phyloP scores from a whole-genome alignment of 2,113 vertebrate species.

The Carlito syrichta region DNA sequence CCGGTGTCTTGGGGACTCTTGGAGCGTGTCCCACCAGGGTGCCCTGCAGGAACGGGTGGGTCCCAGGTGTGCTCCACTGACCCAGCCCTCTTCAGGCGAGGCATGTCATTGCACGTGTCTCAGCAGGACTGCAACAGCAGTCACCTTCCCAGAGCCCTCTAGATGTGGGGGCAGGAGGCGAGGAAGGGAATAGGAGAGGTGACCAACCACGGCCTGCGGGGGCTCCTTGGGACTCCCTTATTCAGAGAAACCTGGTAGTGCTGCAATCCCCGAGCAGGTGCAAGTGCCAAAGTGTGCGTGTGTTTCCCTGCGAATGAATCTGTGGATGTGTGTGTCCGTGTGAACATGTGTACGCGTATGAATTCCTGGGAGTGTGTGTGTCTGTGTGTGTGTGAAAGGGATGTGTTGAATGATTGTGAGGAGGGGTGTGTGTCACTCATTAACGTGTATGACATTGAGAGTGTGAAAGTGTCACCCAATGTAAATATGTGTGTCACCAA shows the following conservation, averaged over 20 bases:
- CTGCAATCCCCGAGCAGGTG: not conserved
- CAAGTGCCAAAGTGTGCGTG: not conserved
- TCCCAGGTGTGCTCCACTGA: not conserved
- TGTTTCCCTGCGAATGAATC: no score
- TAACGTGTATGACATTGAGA: not conserved
- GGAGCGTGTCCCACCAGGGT: not conserved
- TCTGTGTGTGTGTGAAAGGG: no score
- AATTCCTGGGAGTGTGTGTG: not conserved
- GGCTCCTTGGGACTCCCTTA: not conserved
- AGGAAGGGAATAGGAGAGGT: not conserved
- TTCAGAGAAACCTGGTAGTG: not conserved
- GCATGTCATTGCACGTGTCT: not conserved
- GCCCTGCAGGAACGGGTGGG: no score
- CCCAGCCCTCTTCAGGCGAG: not conserved
- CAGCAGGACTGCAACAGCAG: not conserved
- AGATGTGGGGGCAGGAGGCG: not conserved
- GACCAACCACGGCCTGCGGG: not conserved
- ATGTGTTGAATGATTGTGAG: no score
- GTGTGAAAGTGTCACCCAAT: no score
- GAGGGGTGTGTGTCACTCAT: no score
- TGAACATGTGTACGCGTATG: no score
- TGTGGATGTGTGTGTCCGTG: not conserved
- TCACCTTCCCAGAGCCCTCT: not conserved
- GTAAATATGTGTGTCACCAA: not conserved
- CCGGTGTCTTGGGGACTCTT: not conserved